Evolutionary conservation across 2,113 vertebrate genomes (phyloP).

Genomic region (Albula goreensis): DNA sequence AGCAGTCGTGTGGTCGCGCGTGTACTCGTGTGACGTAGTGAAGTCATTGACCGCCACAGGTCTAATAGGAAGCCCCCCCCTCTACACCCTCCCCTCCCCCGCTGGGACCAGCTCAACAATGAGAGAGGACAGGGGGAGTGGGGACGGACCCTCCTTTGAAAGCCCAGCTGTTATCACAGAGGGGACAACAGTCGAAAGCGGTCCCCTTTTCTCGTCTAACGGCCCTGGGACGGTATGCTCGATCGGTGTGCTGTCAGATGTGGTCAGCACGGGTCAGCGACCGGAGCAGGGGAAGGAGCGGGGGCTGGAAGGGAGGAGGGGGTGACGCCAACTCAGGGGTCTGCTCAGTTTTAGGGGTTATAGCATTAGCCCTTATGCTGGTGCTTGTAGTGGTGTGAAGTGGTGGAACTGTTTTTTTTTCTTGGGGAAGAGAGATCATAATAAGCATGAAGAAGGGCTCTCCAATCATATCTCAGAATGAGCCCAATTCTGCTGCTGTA

Average conservation of each 20-base stretch:
- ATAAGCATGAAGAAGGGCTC: neutral
- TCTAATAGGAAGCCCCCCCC: neutral
- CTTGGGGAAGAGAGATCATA: neutral
- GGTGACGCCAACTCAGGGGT: neutral
- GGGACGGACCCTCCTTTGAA: constrained; percentile 9
- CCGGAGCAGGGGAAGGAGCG: neutral
- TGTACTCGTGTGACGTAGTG: constrained; percentile 5
- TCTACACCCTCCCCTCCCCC: constrained; percentile 22
- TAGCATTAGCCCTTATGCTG: neutral
- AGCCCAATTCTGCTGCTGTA: too few relatives aligned
- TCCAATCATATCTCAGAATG: too few relatives aligned
- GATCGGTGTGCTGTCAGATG: neutral
- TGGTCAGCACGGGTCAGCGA: constrained; percentile 25
- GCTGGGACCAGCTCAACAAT: constrained; percentile 42
- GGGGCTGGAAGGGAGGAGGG: neutral
- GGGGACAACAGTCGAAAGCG: constrained; percentile 5
- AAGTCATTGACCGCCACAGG: constrained; percentile 26
- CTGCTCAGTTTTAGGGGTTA: neutral
- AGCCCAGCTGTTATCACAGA: constrained; percentile 14
- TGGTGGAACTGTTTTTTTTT: neutral
- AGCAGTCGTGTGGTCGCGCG: constrained; percentile 24
- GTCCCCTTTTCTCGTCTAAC: constrained; percentile 19
- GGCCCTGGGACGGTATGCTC: constrained; percentile 10
- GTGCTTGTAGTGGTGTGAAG: neutral
- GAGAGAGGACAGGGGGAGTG: constrained; percentile 2